phyloP scores from a whole-genome alignment of 2,797 vertebrate species.

The Spondyliosoma cantharus region DNA sequence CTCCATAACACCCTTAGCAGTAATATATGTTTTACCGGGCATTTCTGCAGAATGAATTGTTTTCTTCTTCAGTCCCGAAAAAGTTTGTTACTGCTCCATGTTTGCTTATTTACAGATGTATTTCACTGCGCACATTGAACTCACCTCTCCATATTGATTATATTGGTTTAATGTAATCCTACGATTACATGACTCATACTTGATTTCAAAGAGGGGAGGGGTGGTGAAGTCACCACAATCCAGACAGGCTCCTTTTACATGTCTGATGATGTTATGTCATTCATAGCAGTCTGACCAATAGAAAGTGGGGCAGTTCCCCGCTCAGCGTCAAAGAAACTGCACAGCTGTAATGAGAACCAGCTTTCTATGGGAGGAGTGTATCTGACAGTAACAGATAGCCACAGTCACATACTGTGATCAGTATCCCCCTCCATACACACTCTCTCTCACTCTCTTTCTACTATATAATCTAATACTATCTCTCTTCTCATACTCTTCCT shows the following conservation, averaged over 20 bases:
- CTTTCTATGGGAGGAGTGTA: conserved; percentile 19
- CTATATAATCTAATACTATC: neutral
- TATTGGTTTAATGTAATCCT: neutral
- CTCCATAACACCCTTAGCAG: neutral
- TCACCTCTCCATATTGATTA: neutral
- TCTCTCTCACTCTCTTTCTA: neutral
- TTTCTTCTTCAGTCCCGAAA: neutral
- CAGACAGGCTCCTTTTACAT: neutral
- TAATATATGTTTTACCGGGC: neutral
- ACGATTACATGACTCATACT: too few species aligned
- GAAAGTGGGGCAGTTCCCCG: conserved; percentile 66
- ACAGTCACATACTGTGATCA: too few species aligned
- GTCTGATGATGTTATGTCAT: conserved; percentile 44
- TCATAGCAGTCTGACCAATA: conserved; percentile 70
- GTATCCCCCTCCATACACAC: neutral
- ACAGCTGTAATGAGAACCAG: conserved; percentile 77
- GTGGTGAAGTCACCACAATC: neutral
- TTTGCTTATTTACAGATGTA: neutral
- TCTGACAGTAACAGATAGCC: neutral
- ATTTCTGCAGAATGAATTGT: neutral
- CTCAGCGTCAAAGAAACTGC: conserved; percentile 9
- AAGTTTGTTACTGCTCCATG: neutral
- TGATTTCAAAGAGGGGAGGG: neutral
- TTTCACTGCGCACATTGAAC: neutral
- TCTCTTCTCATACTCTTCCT: neutral